Conservation (phyloP, 2,797 vertebrate species). For the Champsocephalus esox region DNA sequence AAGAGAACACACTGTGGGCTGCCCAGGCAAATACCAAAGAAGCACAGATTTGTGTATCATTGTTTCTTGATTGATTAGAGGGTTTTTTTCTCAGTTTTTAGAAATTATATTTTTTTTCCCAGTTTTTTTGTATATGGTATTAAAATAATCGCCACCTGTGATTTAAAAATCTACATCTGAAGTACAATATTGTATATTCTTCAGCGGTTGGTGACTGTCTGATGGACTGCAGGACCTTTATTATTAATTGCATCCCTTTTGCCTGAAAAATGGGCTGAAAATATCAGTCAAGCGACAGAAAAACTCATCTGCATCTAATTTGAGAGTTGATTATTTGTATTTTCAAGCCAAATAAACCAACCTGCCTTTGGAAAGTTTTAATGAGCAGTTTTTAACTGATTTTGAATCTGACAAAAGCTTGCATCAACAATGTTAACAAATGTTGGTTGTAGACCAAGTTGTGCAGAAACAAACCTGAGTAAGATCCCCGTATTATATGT, state of each 20-base stretch:
- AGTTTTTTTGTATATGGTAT: not conserved
- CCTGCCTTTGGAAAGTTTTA: not conserved
- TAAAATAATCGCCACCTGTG: not conserved
- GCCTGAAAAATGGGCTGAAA: not conserved
- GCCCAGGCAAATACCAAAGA: constrained; percentile 1
- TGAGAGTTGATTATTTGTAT: not conserved
- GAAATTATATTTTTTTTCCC: not conserved
- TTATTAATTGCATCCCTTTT: not conserved
- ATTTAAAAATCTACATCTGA: not conserved
- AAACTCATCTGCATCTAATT: not conserved
- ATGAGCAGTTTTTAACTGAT: not conserved
- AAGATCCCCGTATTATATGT: not conserved
- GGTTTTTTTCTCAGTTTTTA: not conserved
- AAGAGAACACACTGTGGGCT: constrained; percentile 11
- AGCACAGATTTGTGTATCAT: not conserved
- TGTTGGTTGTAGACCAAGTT: not conserved
- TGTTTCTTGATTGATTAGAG: not conserved
- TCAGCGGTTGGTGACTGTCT: not conserved
- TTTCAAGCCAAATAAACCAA: not conserved
- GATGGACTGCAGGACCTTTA: not conserved
- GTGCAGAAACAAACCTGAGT: not conserved
- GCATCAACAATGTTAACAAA: not conserved
- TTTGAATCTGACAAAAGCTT: not conserved
- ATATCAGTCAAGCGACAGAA: not conserved
- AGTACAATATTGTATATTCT: not conserved